Evolutionary conservation across 2,113 vertebrate species (phyloP).

Genomic region (Tachysurus fulvidraco): DNA sequence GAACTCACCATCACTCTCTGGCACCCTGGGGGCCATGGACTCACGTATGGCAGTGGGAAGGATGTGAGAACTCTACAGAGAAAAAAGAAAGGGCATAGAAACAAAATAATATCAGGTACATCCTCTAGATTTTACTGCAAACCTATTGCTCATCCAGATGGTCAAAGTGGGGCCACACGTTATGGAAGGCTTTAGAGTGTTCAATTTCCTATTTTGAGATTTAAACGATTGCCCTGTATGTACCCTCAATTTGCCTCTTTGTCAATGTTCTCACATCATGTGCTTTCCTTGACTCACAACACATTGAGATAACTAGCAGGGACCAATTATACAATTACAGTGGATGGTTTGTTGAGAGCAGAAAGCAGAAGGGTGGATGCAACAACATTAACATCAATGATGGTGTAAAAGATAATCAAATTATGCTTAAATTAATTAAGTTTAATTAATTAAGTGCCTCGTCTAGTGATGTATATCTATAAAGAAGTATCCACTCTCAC

Average conservation of each 20-base stretch:
- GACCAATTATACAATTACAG: slow-evolving; percentile 13
- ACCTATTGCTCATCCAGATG: not conserved
- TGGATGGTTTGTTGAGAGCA: not conserved
- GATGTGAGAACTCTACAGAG: slow-evolving; percentile 72
- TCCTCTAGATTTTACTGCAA: not conserved
- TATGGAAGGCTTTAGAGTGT: not conserved
- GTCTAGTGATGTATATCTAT: not conserved
- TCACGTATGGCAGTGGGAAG: slow-evolving; percentile 55
- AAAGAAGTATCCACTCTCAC: not conserved
- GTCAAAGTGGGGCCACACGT: not conserved
- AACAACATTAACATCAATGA: slow-evolving; percentile 2
- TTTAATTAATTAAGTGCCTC: not conserved
- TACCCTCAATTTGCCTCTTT: not conserved
- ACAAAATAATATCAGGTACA: not conserved
- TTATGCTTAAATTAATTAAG: not conserved
- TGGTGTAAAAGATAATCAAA: not conserved
- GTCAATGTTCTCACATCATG: not conserved
- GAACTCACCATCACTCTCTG: slow-evolving; percentile 56
- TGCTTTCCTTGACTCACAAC: not conserved
- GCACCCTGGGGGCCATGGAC: slow-evolving; percentile 60
- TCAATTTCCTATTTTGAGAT: not conserved
- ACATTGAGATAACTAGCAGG: not conserved
- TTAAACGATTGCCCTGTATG: not conserved
- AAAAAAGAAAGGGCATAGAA: slow-evolving; percentile 8
- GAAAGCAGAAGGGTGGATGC: not conserved